Conservation (phyloP, 2,888 invertebrate species). For the Drosophila sordidapex region DNA sequence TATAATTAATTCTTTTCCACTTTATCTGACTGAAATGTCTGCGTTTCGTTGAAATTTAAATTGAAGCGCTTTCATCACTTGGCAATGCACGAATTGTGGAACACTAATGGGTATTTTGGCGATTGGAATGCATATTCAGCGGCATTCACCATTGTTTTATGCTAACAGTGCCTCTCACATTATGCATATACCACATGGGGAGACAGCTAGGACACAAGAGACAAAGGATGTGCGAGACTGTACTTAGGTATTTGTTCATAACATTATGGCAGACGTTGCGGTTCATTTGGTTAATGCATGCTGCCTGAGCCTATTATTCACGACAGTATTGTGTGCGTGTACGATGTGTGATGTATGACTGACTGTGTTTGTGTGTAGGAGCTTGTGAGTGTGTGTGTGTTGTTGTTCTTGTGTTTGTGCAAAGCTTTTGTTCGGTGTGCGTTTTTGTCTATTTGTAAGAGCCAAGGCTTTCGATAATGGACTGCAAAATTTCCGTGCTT, state of each 20-base stretch:
- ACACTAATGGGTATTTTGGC: conserved; percentile 1
- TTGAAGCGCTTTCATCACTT: background rate
- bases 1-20: background rate
- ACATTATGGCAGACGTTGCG: conserved; percentile 66
- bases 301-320: conserved; percentile 68
- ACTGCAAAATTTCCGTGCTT: conserved; percentile 14
- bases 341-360: background rate
- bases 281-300: conserved; percentile 78
- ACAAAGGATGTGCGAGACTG: conserved; percentile 10
- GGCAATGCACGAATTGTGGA: background rate
- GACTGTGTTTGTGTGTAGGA: background rate
- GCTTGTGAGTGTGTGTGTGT: background rate
- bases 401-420: conserved; percentile 18
- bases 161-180: conserved; percentile 34
- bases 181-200: conserved; percentile 62
- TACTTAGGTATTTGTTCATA: conserved; percentile 61
- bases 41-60: too few relatives aligned
- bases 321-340: conserved; percentile 41
- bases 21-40: background rate
- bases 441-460: conserved; percentile 46
- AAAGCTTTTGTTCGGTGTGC: conserved; percentile 45
- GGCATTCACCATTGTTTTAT: conserved; percentile 9
- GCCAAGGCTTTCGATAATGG: conserved; percentile 49
- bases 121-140: background rate
- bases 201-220: background rate